Evolutionary conservation across 2,888 invertebrate species (phyloP).

Genomic region (Sphaerophoria rueppellii): DNA sequence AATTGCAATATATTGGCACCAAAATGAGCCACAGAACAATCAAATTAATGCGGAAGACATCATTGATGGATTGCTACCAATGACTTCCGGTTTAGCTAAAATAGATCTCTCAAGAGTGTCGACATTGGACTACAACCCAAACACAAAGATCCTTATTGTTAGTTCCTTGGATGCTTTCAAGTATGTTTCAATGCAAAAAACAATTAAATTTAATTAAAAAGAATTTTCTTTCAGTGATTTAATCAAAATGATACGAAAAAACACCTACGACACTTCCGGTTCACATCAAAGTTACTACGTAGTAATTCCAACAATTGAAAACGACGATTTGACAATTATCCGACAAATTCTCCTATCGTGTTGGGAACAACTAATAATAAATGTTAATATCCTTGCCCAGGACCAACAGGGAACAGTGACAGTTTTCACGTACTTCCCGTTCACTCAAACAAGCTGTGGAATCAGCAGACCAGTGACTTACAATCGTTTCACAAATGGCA

Average conservation of each 20-base stretch:
- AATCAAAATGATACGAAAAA: background rate
- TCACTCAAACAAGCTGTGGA: background rate
- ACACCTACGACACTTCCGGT: background rate
- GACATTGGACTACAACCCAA: background rate
- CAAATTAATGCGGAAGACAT: background rate
- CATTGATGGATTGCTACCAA: background rate
- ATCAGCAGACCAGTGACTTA: background rate
- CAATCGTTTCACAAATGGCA: background rate
- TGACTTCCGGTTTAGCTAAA: too few species aligned
- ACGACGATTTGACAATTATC: background rate
- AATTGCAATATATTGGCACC: background rate
- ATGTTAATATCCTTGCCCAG: background rate
- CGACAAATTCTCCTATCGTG: background rate
- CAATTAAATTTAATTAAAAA: background rate
- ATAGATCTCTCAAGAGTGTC: background rate
- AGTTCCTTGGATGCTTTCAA: background rate
- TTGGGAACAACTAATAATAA: background rate
- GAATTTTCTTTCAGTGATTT: background rate
- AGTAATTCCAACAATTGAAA: background rate
- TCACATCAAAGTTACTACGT: background rate
- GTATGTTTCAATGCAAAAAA: background rate
- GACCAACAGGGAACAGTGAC: background rate
- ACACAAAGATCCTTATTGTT: background rate
- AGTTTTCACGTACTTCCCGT: constrained; percentile 5
- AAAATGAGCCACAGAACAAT: background rate